phyloP scores from a whole-genome alignment of 2,888 invertebrate species.

The Cheilosia impressa region DNA sequence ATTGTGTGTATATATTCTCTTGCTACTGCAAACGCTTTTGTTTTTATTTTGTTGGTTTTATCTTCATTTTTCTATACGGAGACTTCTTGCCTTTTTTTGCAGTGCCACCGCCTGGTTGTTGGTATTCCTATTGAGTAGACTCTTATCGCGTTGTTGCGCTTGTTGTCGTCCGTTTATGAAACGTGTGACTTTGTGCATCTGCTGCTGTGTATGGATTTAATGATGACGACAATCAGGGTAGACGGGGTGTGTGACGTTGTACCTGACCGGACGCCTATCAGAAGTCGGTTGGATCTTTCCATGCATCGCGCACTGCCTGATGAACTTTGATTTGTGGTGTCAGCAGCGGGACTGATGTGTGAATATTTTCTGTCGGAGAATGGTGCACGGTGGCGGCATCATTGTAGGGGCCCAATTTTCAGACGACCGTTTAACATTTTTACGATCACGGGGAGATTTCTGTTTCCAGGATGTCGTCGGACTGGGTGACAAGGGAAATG shows the following conservation, averaged over 20 bases:
- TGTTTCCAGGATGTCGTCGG: constrained; percentile 53
- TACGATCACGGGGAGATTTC: constrained; percentile 44
- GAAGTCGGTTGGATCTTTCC: constrained; percentile 64
- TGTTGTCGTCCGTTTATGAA: constrained; percentile 74
- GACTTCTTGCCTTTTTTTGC: constrained; percentile 31
- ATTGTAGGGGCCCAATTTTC: constrained; percentile 44
- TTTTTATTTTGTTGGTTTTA: constrained; percentile 32
- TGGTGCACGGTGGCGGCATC: constrained; percentile 51
- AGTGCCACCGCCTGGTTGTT: constrained; percentile 66
- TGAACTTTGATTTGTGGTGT: constrained; percentile 73
- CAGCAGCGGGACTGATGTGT: constrained; percentile 64
- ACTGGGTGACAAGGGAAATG: not conserved
- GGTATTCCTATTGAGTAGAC: constrained; percentile 70
- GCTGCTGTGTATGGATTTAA: constrained; percentile 64
- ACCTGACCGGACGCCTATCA: constrained; percentile 75
- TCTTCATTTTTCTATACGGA: constrained; percentile 46
- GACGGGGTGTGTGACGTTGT: constrained; percentile 74
- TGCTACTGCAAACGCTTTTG: constrained; percentile 49
- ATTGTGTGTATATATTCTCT: not conserved
- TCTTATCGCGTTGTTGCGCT: constrained; percentile 74
- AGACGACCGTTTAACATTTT: constrained; percentile 59
- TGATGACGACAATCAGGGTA: constrained; percentile 74
- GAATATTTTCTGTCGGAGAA: constrained; percentile 51
- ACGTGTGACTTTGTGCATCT: constrained; percentile 75
- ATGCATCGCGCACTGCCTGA: constrained; percentile 47